Percentiles rank a stretch among this genome's conserved stretches.
phyloP scores from a whole-genome alignment of 2,888 invertebrate species.

The Aethes cnicana region DNA sequence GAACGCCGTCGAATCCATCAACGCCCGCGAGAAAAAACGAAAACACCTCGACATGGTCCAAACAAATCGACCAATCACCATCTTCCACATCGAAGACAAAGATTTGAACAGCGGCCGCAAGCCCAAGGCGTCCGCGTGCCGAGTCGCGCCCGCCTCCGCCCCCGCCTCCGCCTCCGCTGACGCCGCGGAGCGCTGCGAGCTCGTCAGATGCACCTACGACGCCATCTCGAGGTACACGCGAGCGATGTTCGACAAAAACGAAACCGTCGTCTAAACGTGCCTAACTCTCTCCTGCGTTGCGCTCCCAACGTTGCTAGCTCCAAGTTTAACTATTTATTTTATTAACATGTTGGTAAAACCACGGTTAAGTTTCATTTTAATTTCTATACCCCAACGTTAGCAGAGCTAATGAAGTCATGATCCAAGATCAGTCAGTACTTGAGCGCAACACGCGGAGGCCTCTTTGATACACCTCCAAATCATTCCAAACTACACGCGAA shows the following conservation, averaged over 20 bases:
- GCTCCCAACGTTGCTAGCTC: constrained; percentile 19
- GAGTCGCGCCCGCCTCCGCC: constrained; percentile 67
- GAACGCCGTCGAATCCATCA: constrained; percentile 33
- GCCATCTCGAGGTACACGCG: constrained; percentile 73
- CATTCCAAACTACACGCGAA: constrained; percentile 65
- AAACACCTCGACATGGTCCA: constrained; percentile 70
- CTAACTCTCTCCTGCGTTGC: constrained; percentile 41
- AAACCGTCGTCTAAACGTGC: constrained; percentile 74
- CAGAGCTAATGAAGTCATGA: constrained; percentile 12
- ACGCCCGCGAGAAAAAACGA: constrained; percentile 50
- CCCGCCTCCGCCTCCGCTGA: too few species aligned
- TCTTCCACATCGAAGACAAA: constrained; percentile 61
- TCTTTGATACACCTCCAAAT: constrained; percentile 67
- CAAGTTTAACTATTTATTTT: constrained; percentile 19
- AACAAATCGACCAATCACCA: constrained; percentile 57
- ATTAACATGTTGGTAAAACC: constrained; percentile 19
- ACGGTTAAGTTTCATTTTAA: constrained; percentile 3
- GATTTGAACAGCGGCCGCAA: constrained; percentile 44
- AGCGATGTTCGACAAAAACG: constrained; percentile 75
- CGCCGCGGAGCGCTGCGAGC: constrained; percentile 69
- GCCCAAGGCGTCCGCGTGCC: constrained; percentile 54
- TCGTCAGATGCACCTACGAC: constrained; percentile 74
- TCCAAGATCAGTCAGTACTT: constrained; percentile 3
- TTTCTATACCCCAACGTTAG: constrained; percentile 6
- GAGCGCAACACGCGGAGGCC: constrained; percentile 45